Percentiles rank a stretch among this genome's conserved stretches.
These are phyloP conservation scores for Rhimphoctona megacephalus DNA, from an alignment of 2,888 invertebrate genomes.

Conservation along the genomic window DNA sequence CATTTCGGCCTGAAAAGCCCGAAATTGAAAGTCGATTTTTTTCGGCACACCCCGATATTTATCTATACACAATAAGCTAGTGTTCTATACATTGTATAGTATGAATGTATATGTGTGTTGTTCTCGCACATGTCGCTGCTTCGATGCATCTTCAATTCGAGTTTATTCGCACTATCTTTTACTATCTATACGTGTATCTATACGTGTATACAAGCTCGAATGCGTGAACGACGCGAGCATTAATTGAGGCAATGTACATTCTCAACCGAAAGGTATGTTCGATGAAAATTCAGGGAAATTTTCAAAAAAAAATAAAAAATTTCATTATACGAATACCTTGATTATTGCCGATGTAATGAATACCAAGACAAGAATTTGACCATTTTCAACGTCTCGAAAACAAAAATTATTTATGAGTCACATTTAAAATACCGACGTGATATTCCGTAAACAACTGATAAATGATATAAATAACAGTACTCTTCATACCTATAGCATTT, in stretches of 20 bases:
- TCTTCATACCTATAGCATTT: not conserved
- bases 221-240: slow-evolving; percentile 43
- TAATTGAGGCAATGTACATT: slow-evolving; percentile 42
- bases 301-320: too few relatives aligned
- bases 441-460: not conserved
- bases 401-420: not conserved
- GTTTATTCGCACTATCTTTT: slow-evolving; percentile 45
- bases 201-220: slow-evolving; percentile 37
- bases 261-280: not conserved
- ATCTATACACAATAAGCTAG: not conserved
- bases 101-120: not conserved
- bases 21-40: too few relatives aligned
- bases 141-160: slow-evolving; percentile 48
- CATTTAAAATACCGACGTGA: not conserved
- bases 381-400: not conserved
- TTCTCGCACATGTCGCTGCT: slow-evolving; percentile 13
- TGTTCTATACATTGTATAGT: slow-evolving; percentile 1
- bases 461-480: not conserved
- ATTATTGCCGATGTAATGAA: not conserved
- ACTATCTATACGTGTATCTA: not conserved
- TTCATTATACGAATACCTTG: not conserved
- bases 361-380: not conserved
- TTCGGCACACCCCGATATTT: not conserved
- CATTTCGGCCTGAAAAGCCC: too few relatives aligned
- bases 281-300: not conserved